These are phyloP conservation scores for Tupaia chinensis DNA, from an alignment of 2,113 vertebrate species.

Conservation along the genomic window DNA sequence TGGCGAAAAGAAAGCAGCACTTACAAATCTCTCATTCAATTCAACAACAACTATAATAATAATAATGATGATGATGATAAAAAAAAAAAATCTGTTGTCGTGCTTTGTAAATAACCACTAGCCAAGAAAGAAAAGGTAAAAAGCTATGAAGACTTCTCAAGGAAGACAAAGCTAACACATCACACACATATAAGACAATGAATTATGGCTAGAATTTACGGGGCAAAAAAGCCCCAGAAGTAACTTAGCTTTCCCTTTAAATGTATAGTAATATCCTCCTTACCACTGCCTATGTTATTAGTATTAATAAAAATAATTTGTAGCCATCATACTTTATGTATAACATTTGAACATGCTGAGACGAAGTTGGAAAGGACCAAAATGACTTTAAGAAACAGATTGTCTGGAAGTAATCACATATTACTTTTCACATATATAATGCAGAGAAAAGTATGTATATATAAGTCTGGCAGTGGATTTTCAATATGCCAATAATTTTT, in stretches of 20 bases:
- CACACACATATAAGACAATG: not conserved
- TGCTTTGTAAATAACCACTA: not conserved
- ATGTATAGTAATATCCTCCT: not conserved
- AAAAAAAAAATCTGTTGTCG: not conserved
- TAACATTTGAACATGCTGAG: not conserved
- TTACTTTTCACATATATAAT: not conserved
- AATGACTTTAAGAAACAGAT: not conserved
- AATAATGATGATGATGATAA: not conserved
- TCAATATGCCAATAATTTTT: not conserved
- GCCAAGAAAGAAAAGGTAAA: not conserved
- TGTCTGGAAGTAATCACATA: not conserved
- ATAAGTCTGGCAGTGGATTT: not conserved
- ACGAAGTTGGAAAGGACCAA: not conserved
- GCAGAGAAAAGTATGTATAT: not conserved
- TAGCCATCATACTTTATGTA: not conserved
- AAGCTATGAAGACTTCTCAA: not conserved
- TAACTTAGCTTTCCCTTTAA: not conserved
- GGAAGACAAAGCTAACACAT: not conserved
- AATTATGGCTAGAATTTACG: not conserved
- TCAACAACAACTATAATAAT: not conserved
- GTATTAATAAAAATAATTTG: conserved; percentile 17
- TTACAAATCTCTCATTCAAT: not conserved
- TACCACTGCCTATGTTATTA: not conserved
- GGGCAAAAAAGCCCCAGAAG: not conserved
- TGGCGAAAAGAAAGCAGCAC: not conserved